Base-by-base conservation (phyloP, 2,797 vertebrate genomes). In the Poeciliopsis infans region DNA sequence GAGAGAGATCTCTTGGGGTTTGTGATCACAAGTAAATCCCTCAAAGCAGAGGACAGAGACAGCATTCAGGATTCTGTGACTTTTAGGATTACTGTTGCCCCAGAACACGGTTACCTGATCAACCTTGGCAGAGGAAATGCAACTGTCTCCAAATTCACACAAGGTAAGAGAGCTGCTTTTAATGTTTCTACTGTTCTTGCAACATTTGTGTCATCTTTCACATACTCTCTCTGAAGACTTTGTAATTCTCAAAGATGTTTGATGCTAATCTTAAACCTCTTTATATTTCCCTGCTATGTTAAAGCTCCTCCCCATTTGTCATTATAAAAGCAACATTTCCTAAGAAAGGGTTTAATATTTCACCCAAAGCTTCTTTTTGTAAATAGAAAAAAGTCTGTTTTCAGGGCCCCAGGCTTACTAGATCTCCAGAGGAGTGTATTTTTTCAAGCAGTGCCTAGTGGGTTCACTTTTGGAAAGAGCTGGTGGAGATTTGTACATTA, bases 11-110 rank as follows among this genome's bases (percentile, higher is more conserved):
- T 97, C 72, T 87, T 97, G 0, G 98, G 98, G 0, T 98, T 98
- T 90, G 88, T 97, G 81, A 96, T 99, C 91, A 99, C 98, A n/a
- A 97, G 95, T 91, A 99, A 98, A 90, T 94, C 94, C 2, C 94
- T 99, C 76, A 99, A 95, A 93, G 97, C 95, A 7, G 96, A 97
- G 88, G 98, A 99, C 92, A 95, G 96, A 86, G 98, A 99, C 94
- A 99, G 97, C 83, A 79, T 87, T 23, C 95, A 93, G 3, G 64
- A 87, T 72, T 93, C 95, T n/a, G 96, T 99, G 74, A 96, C 90
- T 72, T 97, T 98, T 89, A 93, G 94, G 87, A 93, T 99, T 69
- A 97, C 96, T 0, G 93, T 95, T 28, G 90, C 91, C 0, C 96
- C 97, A 0, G 93, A 86, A 70, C 97, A 99, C 59, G 98, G 98